Conservation (phyloP, 2,888 invertebrate genomes). For the Anodontia alba region DNA sequence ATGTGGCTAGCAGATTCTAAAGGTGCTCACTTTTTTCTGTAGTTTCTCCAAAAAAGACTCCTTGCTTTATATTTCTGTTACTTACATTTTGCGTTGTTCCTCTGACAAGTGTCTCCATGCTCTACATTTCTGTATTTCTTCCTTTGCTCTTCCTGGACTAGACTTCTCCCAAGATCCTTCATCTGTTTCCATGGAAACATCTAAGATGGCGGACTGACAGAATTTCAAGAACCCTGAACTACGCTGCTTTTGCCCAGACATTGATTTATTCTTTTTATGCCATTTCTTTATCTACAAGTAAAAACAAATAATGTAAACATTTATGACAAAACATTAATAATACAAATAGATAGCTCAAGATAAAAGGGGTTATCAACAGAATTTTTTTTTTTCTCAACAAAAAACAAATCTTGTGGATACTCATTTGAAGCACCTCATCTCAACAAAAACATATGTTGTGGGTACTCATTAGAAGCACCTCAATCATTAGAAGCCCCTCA, state of each 20-base stretch:
- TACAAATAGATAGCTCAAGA: constrained; percentile 9
- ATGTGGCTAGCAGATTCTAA: too few relatives aligned
- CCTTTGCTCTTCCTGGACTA: constrained; percentile 21
- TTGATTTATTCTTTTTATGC: constrained; percentile 61
- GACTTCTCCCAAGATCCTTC: not conserved
- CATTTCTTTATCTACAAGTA: constrained; percentile 74
- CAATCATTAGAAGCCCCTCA: too few relatives aligned
- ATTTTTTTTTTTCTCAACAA: too few relatives aligned
- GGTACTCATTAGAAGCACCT: too few relatives aligned
- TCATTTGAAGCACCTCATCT: too few relatives aligned
- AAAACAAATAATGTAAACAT: too few relatives aligned
- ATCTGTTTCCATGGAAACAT: constrained; percentile 21
- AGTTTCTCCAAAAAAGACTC: too few relatives aligned
- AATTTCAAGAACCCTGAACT: constrained; percentile 75
- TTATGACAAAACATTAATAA: constrained; percentile 1
- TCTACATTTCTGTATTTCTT: constrained; percentile 85
- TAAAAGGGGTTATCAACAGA: too few relatives aligned
- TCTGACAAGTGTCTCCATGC: constrained; percentile 89
- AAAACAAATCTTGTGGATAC: too few relatives aligned
- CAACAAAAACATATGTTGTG: too few relatives aligned
- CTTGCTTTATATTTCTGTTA: too few relatives aligned
- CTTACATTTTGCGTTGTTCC: constrained; percentile 87
- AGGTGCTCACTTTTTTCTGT: too few relatives aligned
- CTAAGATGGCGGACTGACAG: constrained; percentile 51
- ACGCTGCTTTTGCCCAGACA: constrained; percentile 25